Evolutionary conservation across 1,140 invertebrate species (phyloP), one percentile per base, ranked within the genome.

Genomic region (Carcinoscorpius rotundicauda): DNA sequence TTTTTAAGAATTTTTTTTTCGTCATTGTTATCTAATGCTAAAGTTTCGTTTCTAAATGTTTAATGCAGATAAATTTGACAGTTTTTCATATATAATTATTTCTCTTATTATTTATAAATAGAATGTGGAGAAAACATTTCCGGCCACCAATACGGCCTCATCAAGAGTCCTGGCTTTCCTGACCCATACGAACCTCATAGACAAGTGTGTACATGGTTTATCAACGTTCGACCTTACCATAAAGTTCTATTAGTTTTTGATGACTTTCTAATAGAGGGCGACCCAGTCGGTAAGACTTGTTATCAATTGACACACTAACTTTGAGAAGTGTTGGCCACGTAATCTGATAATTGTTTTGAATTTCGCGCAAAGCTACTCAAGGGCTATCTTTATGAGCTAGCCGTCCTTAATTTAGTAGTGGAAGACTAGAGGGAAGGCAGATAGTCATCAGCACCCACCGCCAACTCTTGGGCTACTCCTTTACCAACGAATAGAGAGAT

Each of bases 101-200:
- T 5, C 2, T 29, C 29, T 29, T 29, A 29, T 29, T 29, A 29
- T 29, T 5, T 52, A 29, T 52, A 4, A 55, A 60, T 69, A 85
- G 90, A 93, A 78, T 95, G 92, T 76, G 92, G 92, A 70, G 85
- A 87, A 70, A 94, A 95, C 76, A 86, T 93, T 73, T 88, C 87
- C 66, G 79, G 84, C 68, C 65, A 63, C 61, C 84, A 90, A 73
- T 90, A 86, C 70, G 93, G 93, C 55, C 88, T 93, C 68, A 85
- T 91, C 29, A 81, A 79, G 65, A 89, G 87, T 65, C 93, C 93
- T 65, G 87, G 65, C 3, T 94, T 86, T 80, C 93, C 93, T 52
- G 81, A 84, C 6, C 86, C 88, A 61, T 96, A 96, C 76, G 86
- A 88, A 69, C 84, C 86, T 50, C 86, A 86, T 75, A 87, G 87